Evolutionary conservation across 1,140 invertebrate species (phyloP), one percentile per base, ranked within the genome.

Genomic region (Neodiprion pinetum): DNA sequence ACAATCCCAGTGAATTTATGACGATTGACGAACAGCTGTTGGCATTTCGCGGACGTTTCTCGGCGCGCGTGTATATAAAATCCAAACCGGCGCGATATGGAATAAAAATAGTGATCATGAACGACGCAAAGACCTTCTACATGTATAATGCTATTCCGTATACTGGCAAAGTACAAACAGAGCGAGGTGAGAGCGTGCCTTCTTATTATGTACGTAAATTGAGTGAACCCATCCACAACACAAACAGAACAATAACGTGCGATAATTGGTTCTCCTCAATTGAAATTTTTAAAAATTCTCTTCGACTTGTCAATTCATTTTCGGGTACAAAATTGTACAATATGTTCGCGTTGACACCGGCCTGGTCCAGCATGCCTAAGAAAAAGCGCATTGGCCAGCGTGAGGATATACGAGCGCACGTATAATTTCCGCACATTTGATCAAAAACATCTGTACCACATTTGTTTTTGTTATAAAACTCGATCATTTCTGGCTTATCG

Each of bases 21-120:
- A 86, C 82, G 9, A 83, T 87, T 53, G 87, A 89, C 75, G 84
- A 89, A 77, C 86, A 83, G 77, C 78, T 90, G 2, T 73, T 82
- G 72, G 75, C 74, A 11, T 89, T 88, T 77, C 70, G 85, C 71
- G 88, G 87, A 40, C 74, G 82, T 28, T 89, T 86, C 80, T 48
- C 47, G 21, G 88, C 89, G 72, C 67, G 80, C 49, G 83, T 87
- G 74, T 89, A 87, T 72, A 86, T 90, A 17, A 85, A 78, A 10
- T 50, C 65, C 11, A 83, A 82, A 69, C 80, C 80, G 9, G 73
- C 71, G n/a, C 79, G 80, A 67, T 83, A 88, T 77, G 89, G 87
- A 5, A 77, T 89, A 70, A 89, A 88, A 82, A 77, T 82, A 21
- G 81, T 77, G 40, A 47, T 75, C n/a, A 17, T 81, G 17, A 75